Percentiles rank a stretch among this genome's conserved stretches.
Conservation (phyloP, 2,888 invertebrate genomes). For the Pediacus dermestoides region DNA sequence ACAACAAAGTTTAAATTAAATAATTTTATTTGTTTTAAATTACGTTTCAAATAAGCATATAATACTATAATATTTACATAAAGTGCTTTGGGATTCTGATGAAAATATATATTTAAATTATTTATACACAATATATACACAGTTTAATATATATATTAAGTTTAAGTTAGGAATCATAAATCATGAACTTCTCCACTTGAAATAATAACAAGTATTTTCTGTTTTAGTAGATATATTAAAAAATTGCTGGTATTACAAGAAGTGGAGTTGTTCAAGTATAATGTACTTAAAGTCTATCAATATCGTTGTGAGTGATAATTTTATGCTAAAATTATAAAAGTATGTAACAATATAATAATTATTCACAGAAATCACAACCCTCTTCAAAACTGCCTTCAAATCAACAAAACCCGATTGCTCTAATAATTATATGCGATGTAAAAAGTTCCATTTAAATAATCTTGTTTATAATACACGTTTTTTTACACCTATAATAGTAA, state of each 20-base stretch:
- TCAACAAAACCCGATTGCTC: slow-evolving; percentile 17
- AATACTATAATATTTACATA: slow-evolving; percentile 40
- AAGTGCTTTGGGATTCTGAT: slow-evolving; percentile 48
- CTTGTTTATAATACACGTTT: slow-evolving; percentile 16
- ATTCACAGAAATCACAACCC: slow-evolving; percentile 33
- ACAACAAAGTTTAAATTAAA: slow-evolving; percentile 9
- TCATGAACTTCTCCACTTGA: slow-evolving; percentile 19
- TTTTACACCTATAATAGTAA: slow-evolving; percentile 42
- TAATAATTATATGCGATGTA: slow-evolving; percentile 16
- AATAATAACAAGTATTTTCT: background rate
- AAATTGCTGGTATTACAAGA: slow-evolving; percentile 16
- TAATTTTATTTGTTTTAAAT: slow-evolving; percentile 29
- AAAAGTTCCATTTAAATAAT: slow-evolving; percentile 16
- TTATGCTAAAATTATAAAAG: slow-evolving; percentile 12
- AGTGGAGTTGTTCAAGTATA: slow-evolving; percentile 28
- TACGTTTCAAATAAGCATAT: slow-evolving; percentile 44
- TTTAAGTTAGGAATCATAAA: slow-evolving; percentile 31
- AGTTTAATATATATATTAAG: slow-evolving; percentile 22
- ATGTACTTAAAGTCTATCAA: slow-evolving; percentile 36
- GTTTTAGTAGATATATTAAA: background rate
- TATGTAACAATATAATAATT: slow-evolving; percentile 26
- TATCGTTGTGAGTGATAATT: slow-evolving; percentile 36
- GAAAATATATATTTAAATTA: slow-evolving; percentile 47
- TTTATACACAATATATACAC: slow-evolving; percentile 42
- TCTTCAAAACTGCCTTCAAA: slow-evolving; percentile 21